A percentile compares a stretch with the other conserved stretches of the same genome.
Conservation (phyloP, 53 echinoderm and acorn worm species). For the Zoroaster sp. region DNA sequence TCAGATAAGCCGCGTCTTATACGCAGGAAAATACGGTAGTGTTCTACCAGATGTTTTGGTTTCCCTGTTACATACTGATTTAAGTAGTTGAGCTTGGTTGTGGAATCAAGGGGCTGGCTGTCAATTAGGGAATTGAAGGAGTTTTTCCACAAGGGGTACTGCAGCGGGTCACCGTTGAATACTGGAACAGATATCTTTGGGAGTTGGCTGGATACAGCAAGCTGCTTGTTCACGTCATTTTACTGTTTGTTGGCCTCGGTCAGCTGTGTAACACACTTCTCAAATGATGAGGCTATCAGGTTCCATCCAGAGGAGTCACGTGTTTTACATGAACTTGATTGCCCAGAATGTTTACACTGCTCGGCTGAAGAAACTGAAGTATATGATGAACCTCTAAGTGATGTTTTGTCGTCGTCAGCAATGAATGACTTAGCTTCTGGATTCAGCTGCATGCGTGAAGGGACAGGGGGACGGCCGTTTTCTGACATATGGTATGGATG, state of each 20-base stretch:
- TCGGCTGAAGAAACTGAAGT: neutral
- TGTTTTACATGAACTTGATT: no score
- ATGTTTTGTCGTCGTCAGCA: neutral
- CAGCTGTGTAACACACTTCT: neutral
- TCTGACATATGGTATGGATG: neutral
- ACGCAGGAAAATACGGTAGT: no score
- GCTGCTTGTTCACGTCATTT: neutral
- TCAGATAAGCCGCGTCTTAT: no score
- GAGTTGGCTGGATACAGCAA: neutral
- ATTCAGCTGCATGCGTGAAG: neutral
- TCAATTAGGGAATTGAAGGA: neutral
- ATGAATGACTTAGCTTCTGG: neutral
- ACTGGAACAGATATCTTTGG: neutral
- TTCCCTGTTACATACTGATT: neutral
- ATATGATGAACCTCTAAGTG: neutral
- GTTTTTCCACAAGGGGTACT: neutral
- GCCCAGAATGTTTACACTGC: neutral
- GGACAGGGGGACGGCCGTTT: neutral
- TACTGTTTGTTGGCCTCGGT: neutral
- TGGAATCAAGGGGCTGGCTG: neutral
- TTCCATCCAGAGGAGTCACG: neutral
- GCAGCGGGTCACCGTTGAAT: neutral
- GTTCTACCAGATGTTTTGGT: slow-evolving; percentile 1
- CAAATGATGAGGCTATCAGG: neutral
- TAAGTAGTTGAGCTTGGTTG: neutral